Evolutionary conservation across 2,797 vertebrate species (phyloP).

Genomic region (Phataginus tetradactyla): DNA sequence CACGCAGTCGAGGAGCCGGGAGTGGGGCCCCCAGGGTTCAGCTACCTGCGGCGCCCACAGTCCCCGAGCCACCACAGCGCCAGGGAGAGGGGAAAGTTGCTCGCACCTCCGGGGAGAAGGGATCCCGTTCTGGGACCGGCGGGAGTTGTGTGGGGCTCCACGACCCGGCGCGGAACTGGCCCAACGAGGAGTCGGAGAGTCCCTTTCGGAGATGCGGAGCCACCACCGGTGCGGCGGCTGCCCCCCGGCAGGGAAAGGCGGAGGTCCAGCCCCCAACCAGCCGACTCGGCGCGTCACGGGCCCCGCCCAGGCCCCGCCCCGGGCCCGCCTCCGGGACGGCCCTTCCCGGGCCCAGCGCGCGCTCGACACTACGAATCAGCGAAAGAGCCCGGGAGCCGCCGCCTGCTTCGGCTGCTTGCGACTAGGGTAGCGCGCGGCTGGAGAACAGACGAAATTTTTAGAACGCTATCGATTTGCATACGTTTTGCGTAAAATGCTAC

Average conservation of each 20-base stretch:
- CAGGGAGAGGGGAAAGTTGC: slow-evolving; percentile 59
- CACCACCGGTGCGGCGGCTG: background rate
- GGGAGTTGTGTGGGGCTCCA: background rate
- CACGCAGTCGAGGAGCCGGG: background rate
- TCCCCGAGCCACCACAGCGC: background rate
- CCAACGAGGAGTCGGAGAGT: background rate
- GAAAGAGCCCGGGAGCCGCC: accelerated
- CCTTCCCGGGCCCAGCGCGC: background rate
- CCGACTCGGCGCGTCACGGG: slow-evolving; percentile 24
- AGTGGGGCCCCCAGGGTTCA: slow-evolving; percentile 6
- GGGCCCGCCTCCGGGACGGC: slow-evolving; percentile 52
- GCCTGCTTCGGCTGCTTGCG: background rate
- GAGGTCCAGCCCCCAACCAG: slow-evolving; percentile 52
- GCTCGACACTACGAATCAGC: background rate
- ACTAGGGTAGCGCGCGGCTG: background rate
- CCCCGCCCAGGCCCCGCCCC: slow-evolving; percentile 67
- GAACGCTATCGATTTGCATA: slow-evolving; percentile 7
- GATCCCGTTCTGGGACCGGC: background rate
- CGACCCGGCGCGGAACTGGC: background rate
- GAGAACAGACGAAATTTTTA: background rate
- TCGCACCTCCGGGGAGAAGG: slow-evolving; percentile 30
- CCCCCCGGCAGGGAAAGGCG: slow-evolving; percentile 32
- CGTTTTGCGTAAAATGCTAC: slow-evolving; percentile 50
- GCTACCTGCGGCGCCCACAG: slow-evolving; percentile 29
- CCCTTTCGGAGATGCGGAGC: slow-evolving; percentile 40